Evolutionary conservation across 1,140 invertebrate genomes (phyloP), one percentile per base, ranked within the genome.

Genomic region (Batillaria attramentaria): DNA sequence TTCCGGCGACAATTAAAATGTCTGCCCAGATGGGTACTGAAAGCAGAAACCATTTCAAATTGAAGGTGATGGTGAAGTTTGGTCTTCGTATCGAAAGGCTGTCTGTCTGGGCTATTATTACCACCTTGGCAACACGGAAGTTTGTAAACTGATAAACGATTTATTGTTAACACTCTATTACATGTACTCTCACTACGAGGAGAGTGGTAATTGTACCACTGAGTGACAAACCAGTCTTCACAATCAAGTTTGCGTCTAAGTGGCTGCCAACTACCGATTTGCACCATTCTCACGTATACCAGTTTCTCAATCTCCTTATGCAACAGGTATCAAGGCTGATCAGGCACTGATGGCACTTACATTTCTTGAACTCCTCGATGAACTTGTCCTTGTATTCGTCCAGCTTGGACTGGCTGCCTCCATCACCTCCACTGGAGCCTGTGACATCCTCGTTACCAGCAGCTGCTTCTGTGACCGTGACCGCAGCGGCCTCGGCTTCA

Each of bases 11-110:
- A 74, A 91, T 91, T 57, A 86, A 76, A 41, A 91, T 83, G 57
- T 88, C 86, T 10, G 89, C 90, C 88, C 88, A 90, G 37, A 89
- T 86, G 28, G 90, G 90, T 72, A 91, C 90, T 91, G 88, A 60
- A 89, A 89, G 72, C 24, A 66, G 78, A 62, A 18, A 66, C n/a
- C n/a, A n/a, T n/a, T n/a, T n/a, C n/a, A n/a, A n/a, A n/a, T n/a
- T n/a, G n/a, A n/a, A n/a, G n/a, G n/a, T n/a, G n/a, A n/a, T n/a
- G n/a, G n/a, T n/a, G n/a, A n/a, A n/a, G n/a, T n/a, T n/a, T n/a
- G n/a, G n/a, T n/a, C n/a, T n/a, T n/a, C n/a, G n/a, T n/a, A n/a
- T n/a, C n/a, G n/a, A n/a, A n/a, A n/a, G n/a, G n/a, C n/a, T n/a
- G n/a, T n/a, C n/a, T n/a, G n/a, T n/a, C n/a, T n/a, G n/a, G n/a